phyloP scores from a whole-genome alignment of 1,140 invertebrate species.

The Cheumatopsyche charites region DNA sequence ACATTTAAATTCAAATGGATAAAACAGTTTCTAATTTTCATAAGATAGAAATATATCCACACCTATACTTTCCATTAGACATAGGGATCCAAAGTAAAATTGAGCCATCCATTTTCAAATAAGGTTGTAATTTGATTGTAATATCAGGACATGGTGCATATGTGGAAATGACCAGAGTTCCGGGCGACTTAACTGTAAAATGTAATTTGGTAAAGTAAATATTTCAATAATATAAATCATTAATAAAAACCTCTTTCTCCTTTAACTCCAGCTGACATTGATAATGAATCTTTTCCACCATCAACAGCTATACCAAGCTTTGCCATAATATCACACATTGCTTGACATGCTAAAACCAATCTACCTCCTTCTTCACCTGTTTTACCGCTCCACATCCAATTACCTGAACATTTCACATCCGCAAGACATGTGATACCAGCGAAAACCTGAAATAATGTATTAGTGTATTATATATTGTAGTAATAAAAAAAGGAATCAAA shows the following conservation, averaged over 20 bases:
- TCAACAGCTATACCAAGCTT: constrained; percentile 90
- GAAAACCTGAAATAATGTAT: constrained; percentile 67
- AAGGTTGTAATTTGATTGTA: constrained; percentile 82
- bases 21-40: no score
- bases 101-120: constrained; percentile 71
- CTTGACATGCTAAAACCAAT: constrained; percentile 83
- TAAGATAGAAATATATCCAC: neutral
- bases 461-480: no score
- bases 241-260: constrained; percentile 60
- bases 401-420: constrained; percentile 96
- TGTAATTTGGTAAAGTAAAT: no score
- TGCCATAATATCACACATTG: constrained; percentile 89
- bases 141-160: constrained; percentile 95
- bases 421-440: constrained; percentile 82
- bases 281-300: constrained; percentile 97
- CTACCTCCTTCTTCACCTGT: constrained; percentile 87
- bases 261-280: constrained; percentile 90
- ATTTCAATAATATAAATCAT: no score
- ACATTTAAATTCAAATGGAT: neutral
- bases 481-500: no score
- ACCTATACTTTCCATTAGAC: constrained; percentile 57
- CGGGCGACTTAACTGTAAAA: constrained; percentile 81
- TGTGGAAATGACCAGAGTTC: constrained; percentile 91
- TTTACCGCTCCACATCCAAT: constrained; percentile 99
- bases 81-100: constrained; percentile 55